Evolutionary conservation across 1,140 invertebrate genomes (phyloP).

Genomic region (Marisa cornuarietis): DNA sequence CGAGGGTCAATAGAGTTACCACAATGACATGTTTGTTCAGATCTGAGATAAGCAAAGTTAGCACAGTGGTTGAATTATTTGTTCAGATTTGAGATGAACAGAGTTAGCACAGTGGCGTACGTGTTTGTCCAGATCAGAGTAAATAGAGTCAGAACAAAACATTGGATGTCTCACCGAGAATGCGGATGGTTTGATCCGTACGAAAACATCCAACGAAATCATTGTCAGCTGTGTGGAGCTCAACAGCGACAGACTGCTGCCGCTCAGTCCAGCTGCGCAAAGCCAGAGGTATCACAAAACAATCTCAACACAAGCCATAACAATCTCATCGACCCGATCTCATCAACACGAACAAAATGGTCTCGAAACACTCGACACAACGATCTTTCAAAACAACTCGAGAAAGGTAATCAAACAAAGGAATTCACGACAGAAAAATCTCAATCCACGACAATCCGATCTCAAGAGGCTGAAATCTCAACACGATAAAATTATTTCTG

Average conservation of each 20-base stretch:
- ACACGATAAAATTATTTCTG: too few relatives aligned
- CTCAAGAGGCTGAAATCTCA: too few relatives aligned
- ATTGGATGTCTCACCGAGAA: constrained; percentile 1
- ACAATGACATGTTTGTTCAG: too few relatives aligned
- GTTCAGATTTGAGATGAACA: too few relatives aligned
- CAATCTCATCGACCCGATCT: background rate
- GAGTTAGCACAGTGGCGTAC: too few relatives aligned
- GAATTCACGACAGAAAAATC: background rate
- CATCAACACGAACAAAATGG: background rate
- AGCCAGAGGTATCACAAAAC: too few relatives aligned
- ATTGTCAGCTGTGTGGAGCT: background rate
- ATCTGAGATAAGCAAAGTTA: too few relatives aligned
- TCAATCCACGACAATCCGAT: background rate
- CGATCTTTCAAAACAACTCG: background rate
- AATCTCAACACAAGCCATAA: background rate
- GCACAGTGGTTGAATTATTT: too few relatives aligned
- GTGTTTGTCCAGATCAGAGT: too few relatives aligned
- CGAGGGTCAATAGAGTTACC: too few relatives aligned
- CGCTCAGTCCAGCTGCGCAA: constrained; percentile 2
- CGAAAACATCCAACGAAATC: background rate
- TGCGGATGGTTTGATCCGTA: background rate
- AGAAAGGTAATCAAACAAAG: background rate
- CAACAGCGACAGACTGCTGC: constrained; percentile 9
- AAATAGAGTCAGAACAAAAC: background rate
- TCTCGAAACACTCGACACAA: background rate